Evolutionary conservation across 2,797 vertebrate species (phyloP).

Genomic region (Tauraco hartlaubi): DNA sequence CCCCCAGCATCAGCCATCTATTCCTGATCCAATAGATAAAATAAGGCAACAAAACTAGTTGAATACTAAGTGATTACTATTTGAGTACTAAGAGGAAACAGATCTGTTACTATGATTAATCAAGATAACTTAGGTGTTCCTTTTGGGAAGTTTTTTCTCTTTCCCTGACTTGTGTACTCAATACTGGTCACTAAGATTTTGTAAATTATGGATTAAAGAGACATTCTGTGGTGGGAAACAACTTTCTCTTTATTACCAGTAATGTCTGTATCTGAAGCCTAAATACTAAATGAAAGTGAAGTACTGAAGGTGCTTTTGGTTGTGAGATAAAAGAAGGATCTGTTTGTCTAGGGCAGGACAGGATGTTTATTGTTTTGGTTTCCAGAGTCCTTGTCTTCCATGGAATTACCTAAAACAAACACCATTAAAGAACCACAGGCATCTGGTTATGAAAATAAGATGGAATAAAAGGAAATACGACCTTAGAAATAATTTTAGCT

Average conservation of each 20-base stretch:
- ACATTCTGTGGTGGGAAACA: not conserved
- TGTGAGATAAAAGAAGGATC: not conserved
- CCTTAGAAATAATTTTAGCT: not conserved
- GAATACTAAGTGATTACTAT: not conserved
- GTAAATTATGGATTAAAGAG: not conserved
- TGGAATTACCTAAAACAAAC: not conserved
- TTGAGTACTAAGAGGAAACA: not conserved
- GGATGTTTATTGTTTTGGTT: not conserved
- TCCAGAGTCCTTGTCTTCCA: not conserved
- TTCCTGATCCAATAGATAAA: not conserved
- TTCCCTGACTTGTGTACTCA: not conserved
- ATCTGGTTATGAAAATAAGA: not conserved
- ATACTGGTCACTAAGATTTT: not conserved
- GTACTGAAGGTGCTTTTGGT: not conserved
- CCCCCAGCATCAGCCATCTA: not conserved
- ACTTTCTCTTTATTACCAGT: not conserved
- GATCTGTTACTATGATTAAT: not conserved
- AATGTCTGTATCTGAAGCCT: not conserved
- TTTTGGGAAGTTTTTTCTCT: not conserved
- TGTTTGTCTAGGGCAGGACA: not conserved
- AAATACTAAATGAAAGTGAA: not conserved
- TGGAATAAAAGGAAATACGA: not conserved
- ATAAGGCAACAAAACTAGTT: not conserved
- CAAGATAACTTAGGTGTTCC: not conserved
- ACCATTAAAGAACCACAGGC: not conserved